Evolutionary conservation across 1,140 invertebrate species (phyloP), one percentile per base, ranked within the genome.

Genomic region (Drosophila varians): DNA sequence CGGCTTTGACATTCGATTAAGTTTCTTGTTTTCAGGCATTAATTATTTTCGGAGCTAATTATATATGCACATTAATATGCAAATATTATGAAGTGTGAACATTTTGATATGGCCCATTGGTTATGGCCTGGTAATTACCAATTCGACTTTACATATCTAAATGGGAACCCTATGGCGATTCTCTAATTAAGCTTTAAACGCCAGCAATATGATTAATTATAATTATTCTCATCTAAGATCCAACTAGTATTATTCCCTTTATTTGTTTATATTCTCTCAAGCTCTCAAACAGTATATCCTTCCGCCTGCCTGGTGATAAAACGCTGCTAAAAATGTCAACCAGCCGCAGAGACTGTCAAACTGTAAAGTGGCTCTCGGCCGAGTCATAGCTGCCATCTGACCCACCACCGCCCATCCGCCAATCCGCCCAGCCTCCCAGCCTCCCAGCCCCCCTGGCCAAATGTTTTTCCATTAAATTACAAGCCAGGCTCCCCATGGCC

Each of bases 381-480:
- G 16, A 43, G 57, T 28, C 38, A 16, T 3, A 28, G 38, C 48
- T 52, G 6, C 31, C 11, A 28, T n/a, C 47, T 54, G 12, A 21
- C 23, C 65, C 42, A 23, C n/a, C 23, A 34, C 16, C 56, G 38
- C 64, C 53, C 25, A 65, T 43, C 58, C 53, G 62, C 48, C 48
- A n/a, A n/a, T n/a, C n/a, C n/a, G n/a, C n/a, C n/a, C n/a, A n/a
- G n/a, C n/a, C n/a, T n/a, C n/a, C n/a, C n/a, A n/a, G n/a, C n/a
- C n/a, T n/a, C n/a, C 53, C 25, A 65, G 48, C 58, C 53, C 68
- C 48, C 48, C 38, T 48, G 65, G 69, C 58, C 62, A 71, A 74
- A 82, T 82, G 77, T 83, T 82, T 77, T 84, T 84, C 57, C 79
- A 78, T 84, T 78, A 83, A 83, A 83, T 84, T 78, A 84, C 79